phyloP scores from a whole-genome alignment of 1,140 invertebrate species.

The Neuroterus valhalla region DNA sequence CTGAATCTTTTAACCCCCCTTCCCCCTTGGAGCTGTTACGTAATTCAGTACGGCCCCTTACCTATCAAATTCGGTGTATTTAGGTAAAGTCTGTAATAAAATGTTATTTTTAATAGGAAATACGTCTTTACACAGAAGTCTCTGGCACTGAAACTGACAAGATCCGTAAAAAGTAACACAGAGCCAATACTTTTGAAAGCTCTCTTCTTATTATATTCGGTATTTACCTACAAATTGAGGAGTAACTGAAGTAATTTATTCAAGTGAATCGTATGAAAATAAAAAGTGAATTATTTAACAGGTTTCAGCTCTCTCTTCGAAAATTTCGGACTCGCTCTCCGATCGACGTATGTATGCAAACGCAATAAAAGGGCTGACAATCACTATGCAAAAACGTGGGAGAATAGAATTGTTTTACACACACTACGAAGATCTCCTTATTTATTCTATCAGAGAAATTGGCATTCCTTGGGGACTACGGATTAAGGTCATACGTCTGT shows the following conservation, averaged over 20 bases:
- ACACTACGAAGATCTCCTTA: slow-evolving; percentile 6
- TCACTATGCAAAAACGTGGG: neutral
- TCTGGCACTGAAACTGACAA: neutral
- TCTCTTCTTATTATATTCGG: slow-evolving; percentile 53
- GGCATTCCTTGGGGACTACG: neutral
- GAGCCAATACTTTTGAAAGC: slow-evolving; percentile 43
- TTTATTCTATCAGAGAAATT: neutral
- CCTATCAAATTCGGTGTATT: too few species aligned
- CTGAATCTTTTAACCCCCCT: too few species aligned
- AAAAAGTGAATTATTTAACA: neutral
- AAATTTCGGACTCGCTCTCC: neutral
- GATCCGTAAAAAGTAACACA: neutral
- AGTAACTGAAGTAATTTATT: neutral
- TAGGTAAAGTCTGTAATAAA: too few species aligned
- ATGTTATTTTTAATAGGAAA: neutral
- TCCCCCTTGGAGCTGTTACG: too few species aligned
- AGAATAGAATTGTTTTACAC: slow-evolving; percentile 1
- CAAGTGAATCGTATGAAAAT: neutral
- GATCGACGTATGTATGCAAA: neutral
- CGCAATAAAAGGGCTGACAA: neutral
- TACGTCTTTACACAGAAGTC: neutral
- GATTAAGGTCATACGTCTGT: neutral
- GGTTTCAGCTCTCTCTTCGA: neutral
- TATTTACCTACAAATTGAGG: slow-evolving; percentile 34
- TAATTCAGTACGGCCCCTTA: too few species aligned